phyloP scores from a whole-genome alignment of 2,113 vertebrate species.

The Seriola aureovittata region DNA sequence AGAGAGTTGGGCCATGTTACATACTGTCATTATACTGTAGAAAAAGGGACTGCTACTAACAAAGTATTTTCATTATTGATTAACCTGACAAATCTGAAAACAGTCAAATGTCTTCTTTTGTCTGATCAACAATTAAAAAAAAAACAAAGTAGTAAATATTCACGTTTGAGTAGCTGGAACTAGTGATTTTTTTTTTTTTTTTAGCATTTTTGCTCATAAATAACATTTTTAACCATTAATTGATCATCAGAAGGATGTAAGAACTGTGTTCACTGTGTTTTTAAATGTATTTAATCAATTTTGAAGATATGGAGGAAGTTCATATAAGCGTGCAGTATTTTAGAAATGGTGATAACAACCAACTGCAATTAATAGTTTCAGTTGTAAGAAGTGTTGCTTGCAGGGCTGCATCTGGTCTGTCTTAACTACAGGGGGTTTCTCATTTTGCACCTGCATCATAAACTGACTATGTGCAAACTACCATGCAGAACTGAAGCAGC shows the following conservation, averaged over 20 bases:
- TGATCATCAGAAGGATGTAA: background rate
- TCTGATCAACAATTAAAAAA: no score
- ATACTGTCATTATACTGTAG: no score
- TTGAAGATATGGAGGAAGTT: background rate
- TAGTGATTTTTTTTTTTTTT: background rate
- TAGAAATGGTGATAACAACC: background rate
- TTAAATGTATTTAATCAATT: background rate
- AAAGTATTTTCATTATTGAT: background rate
- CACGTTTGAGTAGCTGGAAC: no score
- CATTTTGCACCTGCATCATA: slow-evolving; percentile 4
- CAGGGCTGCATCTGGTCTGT: slow-evolving; percentile 29
- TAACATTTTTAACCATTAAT: no score
- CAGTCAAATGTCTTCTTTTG: no score
- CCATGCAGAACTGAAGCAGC: background rate
- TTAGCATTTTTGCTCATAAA: no score
- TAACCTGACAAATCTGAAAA: background rate
- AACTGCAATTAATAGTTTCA: slow-evolving; percentile 6
- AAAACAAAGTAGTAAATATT: no score
- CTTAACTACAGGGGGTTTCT: background rate
- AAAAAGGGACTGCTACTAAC: background rate
- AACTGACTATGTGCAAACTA: background rate
- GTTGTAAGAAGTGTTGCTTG: slow-evolving; percentile 24
- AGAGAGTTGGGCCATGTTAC: background rate
- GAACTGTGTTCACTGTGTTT: no score
- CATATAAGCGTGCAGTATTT: background rate